Evolutionary conservation across 2,113 vertebrate genomes (phyloP).

Genomic region (Dicentrarchus labrax): DNA sequence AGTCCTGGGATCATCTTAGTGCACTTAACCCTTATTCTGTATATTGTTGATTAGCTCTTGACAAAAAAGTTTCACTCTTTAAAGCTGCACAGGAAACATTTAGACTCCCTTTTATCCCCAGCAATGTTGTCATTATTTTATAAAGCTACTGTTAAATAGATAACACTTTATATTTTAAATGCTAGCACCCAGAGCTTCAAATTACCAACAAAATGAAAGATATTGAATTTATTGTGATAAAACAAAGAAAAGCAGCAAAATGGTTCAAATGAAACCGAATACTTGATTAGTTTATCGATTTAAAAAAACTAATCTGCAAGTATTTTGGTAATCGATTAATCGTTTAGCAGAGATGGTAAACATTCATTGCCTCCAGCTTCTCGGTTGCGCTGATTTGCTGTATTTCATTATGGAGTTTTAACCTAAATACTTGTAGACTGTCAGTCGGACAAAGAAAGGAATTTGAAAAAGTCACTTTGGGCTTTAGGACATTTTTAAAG

Average conservation of each 20-base stretch:
- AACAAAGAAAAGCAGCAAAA: neutral
- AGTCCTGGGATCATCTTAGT: neutral
- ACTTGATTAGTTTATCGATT: neutral
- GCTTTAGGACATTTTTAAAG: neutral
- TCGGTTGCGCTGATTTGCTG: neutral
- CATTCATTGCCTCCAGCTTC: neutral
- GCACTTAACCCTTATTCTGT: neutral
- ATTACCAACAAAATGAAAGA: neutral
- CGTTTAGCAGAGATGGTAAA: neutral
- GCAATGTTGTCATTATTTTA: neutral
- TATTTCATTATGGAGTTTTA: neutral
- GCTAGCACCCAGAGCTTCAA: neutral
- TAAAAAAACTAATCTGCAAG: neutral
- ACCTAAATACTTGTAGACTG: neutral
- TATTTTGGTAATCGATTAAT: neutral
- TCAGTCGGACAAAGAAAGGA: neutral
- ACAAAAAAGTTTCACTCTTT: neutral
- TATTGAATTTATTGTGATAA: neutral
- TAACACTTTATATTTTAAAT: neutral
- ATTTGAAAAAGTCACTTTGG: neutral
- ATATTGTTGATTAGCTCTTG: neutral
- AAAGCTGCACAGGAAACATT: neutral
- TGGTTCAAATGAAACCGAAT: neutral
- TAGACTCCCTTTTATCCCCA: neutral
- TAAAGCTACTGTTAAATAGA: neutral